phyloP scores from a whole-genome alignment of 2,113 vertebrate species.

The Lontra canadensis region DNA sequence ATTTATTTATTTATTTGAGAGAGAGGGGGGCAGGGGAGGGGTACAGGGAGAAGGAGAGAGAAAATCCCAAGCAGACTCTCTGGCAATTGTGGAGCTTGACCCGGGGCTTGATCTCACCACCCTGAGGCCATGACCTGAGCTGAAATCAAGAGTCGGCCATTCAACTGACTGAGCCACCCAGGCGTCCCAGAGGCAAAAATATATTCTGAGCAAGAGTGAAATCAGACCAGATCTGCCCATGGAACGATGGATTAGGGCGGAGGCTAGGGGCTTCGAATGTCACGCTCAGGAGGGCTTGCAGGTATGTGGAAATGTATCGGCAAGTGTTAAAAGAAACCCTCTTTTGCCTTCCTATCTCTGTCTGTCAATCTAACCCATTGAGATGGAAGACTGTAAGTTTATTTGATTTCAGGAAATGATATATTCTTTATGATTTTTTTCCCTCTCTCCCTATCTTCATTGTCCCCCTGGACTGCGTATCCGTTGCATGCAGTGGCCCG shows the following conservation, averaged over 20 bases:
- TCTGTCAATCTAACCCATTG: conserved; percentile 64
- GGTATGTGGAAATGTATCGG: background rate
- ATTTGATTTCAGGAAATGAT: conserved; percentile 75
- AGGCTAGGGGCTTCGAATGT: background rate
- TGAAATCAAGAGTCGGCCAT: background rate
- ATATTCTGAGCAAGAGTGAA: background rate
- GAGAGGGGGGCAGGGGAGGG: no score
- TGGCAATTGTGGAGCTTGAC: background rate
- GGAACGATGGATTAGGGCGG: background rate
- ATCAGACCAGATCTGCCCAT: background rate
- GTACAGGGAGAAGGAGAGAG: background rate
- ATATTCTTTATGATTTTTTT: conserved; percentile 50
- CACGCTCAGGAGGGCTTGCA: background rate
- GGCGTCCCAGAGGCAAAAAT: background rate
- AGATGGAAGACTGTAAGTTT: conserved; percentile 60
- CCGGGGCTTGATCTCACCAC: background rate
- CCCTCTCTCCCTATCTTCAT: conserved; percentile 22
- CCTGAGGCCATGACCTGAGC: background rate
- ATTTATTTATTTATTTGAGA: background rate
- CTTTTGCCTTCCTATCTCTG: background rate
- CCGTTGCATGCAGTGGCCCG: conserved; percentile 70
- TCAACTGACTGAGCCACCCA: background rate
- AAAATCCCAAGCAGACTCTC: background rate
- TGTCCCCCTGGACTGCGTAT: conserved; percentile 64
- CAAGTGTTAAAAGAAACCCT: conserved; percentile 61